Evolutionary conservation across 2,113 vertebrate species (phyloP), one percentile per base, ranked within the genome.

Genomic region (Aramus guarauna): DNA sequence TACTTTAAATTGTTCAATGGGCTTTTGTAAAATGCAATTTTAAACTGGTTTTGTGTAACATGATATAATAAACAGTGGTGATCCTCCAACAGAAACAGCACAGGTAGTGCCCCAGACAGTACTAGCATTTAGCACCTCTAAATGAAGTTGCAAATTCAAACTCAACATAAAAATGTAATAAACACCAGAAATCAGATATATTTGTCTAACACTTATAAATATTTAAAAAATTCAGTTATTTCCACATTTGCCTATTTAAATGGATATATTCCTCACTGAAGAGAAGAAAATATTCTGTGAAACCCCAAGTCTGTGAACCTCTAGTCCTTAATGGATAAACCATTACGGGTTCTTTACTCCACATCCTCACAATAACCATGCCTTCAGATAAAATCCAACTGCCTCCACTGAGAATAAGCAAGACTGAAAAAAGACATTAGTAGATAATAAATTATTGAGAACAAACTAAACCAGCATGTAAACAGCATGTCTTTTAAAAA

Each of bases 381-480:
- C 22, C 71, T 72, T 83, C 82, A 85, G 83, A 85, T 37, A 92
- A 94, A 92, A 94, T 41, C 64, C 90, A 75, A 17, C 76, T 92
- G 29, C 37, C 92, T 92, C 71, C 73, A 81, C 64, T 75, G 85
- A 96, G 63, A 96, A 94, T 66, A 94, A 94, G 63, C 56, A 86
- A 86, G 36, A 79, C 48, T 32, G 55, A 59, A 83, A 91, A 94
- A 59, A 19, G 6, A 77, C 37, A 74, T 88, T 95, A 93, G 68
- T 67, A 95, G 69, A 68, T 75, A 95, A 96, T 96, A 96, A 97
- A 97, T 97, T 97, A 96, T 53, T 92, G 93, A 98, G 94, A 89
- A 59, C 29, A 90, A 94, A 94, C 41, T 86, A 93, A 96, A 92
- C 4, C 76, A 76, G 52, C n/a, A 32, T 76, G 84, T 83, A 94